Evolutionary conservation across 2,113 vertebrate species (phyloP).

Genomic region (Elaphurus davidianus): DNA sequence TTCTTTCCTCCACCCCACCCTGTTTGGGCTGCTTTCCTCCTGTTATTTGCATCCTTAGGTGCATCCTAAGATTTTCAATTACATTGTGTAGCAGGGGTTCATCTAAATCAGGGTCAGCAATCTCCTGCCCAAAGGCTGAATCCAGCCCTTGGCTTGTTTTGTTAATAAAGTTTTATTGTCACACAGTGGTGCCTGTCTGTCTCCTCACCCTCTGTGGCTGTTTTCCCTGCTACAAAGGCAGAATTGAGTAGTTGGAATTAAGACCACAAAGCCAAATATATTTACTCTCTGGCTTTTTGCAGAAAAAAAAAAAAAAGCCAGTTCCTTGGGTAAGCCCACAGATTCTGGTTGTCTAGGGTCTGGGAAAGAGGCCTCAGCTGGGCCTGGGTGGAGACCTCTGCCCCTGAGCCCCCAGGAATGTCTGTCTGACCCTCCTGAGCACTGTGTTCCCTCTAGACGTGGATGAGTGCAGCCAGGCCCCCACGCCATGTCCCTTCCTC

Average conservation of each 20-base stretch:
- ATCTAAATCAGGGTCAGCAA: background rate
- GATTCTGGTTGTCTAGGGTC: background rate
- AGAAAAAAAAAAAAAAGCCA: background rate
- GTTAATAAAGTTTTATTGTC: background rate
- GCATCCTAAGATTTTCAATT: background rate
- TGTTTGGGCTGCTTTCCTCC: background rate
- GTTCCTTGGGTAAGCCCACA: background rate
- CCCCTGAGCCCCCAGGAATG: background rate
- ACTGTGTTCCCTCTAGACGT: conserved; percentile 81
- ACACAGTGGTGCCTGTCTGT: background rate
- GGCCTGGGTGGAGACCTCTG: background rate
- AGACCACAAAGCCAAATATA: background rate
- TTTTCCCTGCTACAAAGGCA: background rate
- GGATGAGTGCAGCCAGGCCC: conserved; percentile 92
- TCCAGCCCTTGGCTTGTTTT: background rate
- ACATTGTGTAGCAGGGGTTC: background rate
- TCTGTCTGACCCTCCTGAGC: background rate
- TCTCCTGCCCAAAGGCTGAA: background rate
- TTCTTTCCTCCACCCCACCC: background rate
- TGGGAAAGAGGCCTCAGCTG: background rate
- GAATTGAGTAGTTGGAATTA: background rate
- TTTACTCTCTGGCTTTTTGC: background rate
- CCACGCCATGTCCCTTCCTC: conserved; percentile 93
- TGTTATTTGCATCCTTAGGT: background rate
- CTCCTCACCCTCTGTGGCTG: background rate